phyloP scores from a whole-genome alignment of 2,797 vertebrate genomes.

The Ctenopoma multispine region DNA sequence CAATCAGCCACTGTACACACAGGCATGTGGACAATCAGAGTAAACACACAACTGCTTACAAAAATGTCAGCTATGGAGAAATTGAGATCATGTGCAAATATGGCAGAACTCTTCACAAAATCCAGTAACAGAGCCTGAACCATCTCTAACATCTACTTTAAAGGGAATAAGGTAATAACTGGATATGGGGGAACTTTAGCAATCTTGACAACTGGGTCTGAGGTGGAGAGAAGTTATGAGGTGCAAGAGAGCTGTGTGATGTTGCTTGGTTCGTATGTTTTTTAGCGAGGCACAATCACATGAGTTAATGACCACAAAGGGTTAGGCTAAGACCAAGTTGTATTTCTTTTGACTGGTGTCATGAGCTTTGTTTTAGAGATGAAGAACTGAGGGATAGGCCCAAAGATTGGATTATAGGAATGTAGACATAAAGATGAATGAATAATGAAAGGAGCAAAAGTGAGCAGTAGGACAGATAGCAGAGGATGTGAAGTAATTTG shows the following conservation, averaged over 20 bases:
- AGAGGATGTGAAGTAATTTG: constrained; percentile 28
- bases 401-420: constrained; percentile 2
- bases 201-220: constrained; percentile 53
- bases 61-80: constrained; percentile 72
- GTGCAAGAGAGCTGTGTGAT: constrained; percentile 49
- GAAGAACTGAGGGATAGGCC: constrained; percentile 23
- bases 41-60: constrained; percentile 64
- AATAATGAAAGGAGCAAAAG: background rate
- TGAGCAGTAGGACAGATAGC: background rate
- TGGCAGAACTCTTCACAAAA: constrained; percentile 43
- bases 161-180: constrained; percentile 65
- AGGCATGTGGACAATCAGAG: constrained; percentile 36
- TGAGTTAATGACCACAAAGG: constrained; percentile 70
- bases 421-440: constrained; percentile 16
- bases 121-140: constrained; percentile 21
- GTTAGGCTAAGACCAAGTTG: constrained; percentile 62
- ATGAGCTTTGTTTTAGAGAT: constrained; percentile 42
- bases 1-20: constrained; percentile 33
- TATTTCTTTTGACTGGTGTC: constrained; percentile 48
- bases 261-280: constrained; percentile 74
- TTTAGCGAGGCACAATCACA: constrained; percentile 71
- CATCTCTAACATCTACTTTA: constrained; percentile 35
- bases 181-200: constrained; percentile 62
- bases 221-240: constrained; percentile 48
- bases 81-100: constrained; percentile 53